Evolutionary conservation across 2,888 invertebrate species (phyloP).

Genomic region (Brachynemurus nebulosus): DNA sequence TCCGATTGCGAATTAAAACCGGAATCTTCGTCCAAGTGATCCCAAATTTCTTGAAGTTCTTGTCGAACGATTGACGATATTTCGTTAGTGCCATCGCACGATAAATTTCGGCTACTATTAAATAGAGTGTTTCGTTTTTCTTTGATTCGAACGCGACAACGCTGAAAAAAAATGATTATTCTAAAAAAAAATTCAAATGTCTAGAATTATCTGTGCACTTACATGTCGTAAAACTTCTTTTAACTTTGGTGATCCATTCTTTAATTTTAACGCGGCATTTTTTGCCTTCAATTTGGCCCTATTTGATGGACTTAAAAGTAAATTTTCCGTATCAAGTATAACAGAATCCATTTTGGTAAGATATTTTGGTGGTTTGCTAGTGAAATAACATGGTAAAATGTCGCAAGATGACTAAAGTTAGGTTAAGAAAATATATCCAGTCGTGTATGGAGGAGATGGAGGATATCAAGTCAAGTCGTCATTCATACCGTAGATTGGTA

Average conservation of each 20-base stretch:
- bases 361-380: too few relatives aligned
- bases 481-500: too few relatives aligned
- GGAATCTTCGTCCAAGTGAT: slow-evolving; percentile 3
- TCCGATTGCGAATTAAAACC: not conserved
- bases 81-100: too few relatives aligned
- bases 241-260: slow-evolving; percentile 8
- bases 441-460: too few relatives aligned
- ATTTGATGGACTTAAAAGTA: slow-evolving; percentile 6
- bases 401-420: too few relatives aligned
- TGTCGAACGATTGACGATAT: not conserved
- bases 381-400: too few relatives aligned
- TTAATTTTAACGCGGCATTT: slow-evolving; percentile 6
- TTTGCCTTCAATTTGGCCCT: slow-evolving; percentile 3
- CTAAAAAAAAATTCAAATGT: not conserved
- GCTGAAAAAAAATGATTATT: not conserved
- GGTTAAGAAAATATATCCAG: too few relatives aligned
- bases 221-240: slow-evolving; percentile 8
- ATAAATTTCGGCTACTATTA: not conserved
- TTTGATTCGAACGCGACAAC: slow-evolving; percentile 2
- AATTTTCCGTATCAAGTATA: not conserved
- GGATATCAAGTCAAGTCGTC: too few relatives aligned
- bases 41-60: slow-evolving; percentile 4
- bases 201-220: not conserved
- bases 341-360: slow-evolving; percentile 2
- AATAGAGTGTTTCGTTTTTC: not conserved